Evolutionary conservation across 1,140 invertebrate genomes (phyloP), one percentile per base, ranked within the genome.

Genomic region (Zaprionus lachaisei): DNA sequence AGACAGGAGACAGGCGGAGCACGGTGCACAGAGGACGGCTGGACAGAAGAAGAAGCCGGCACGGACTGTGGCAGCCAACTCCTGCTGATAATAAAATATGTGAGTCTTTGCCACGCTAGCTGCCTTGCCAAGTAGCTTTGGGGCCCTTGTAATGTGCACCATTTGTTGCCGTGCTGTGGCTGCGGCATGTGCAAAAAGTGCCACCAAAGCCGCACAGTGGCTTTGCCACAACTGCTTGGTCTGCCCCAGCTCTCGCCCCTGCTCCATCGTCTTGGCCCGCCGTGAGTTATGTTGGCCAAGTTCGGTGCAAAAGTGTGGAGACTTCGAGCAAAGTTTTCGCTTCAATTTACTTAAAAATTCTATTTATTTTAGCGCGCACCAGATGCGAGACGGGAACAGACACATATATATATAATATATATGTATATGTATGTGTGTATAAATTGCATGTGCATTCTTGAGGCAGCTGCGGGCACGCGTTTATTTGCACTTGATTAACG

Each of bases 271-370:
- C 47, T 51, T 63, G 37, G 37, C 62, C 28, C 44, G 37, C 37
- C 34, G 78, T 87, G 84, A 87, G 75, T 87, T 83, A 87, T 87
- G 84, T 76, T 80, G 75, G 80, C 84, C 84, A 89, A 89, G 84
- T 89, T 80, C 47, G 38, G 70, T 81, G 54, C 68, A 83, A 83
- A 86, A 86, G 83, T 86, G 83, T 83, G 79, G 83, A 72, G 37
- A 56, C 49, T 44, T 44, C 22, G 60, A 28, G 63, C 80, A 80
- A 83, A 83, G 80, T 87, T 87, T 73, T 66, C 67, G 67, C 78
- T 80, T 74, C 81, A 76, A 81, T 87, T 87, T 89, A 87, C 84
- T 87, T 87, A 76, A 83, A 87, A 87, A 87, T 87, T 87, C 84
- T 81, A 87, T 83, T 87, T 89, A 89, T 76, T 87, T 89, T 89